Evolutionary conservation across 2,113 vertebrate species (phyloP), one percentile per base, ranked within the genome.

Genomic region (Colius striatus): DNA sequence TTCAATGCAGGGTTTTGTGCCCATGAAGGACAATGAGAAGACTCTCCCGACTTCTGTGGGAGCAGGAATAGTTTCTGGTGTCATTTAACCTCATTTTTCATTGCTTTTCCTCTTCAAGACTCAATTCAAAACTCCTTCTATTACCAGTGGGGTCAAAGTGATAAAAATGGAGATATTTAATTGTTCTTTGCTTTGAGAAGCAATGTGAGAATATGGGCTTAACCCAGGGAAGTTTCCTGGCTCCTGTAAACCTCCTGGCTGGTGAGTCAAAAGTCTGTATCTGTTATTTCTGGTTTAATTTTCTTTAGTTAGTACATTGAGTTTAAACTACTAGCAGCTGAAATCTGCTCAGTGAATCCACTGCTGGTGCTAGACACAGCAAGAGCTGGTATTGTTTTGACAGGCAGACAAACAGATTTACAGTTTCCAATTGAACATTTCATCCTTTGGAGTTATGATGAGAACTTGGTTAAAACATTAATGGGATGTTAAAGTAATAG

Each of bases 321-420:
- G 76, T 95, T 94, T 91, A 95, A 81, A 89, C 84, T 89, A 76
- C 84, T 75, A 83, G 62, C 82, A 94, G 89, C 84, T 90, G 91
- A 96, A 95, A 93, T 95, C 86, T 94, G 90, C 95, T 96, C 1
- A 0, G 43, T 87, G 90, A 86, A 95, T 89, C 91, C 71, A 41
- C 57, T 93, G 84, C 79, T 82, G 81, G 61, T 96, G 91, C 91
- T 96, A 97, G 96, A 94, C 84, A 19, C 79, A 95, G 82, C 81
- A 86, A 75, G 86, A 95, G 55, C 93, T 96, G 90, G 53, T 92
- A 77, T 91, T 97, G 93, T 97, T 97, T 96, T 97, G 95, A 96
- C 95, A 96, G 75, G 75, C 82, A 94, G 90, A 94, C 89, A 94
- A 97, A 96, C 79, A 96, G 93, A 94, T 89, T 90, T 95, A 90